Percentiles rank a stretch among this genome's conserved stretches.
These are phyloP conservation scores for Lepidotrigona ventralis DNA, from an alignment of 1,140 invertebrate genomes.

Conservation along the genomic window DNA sequence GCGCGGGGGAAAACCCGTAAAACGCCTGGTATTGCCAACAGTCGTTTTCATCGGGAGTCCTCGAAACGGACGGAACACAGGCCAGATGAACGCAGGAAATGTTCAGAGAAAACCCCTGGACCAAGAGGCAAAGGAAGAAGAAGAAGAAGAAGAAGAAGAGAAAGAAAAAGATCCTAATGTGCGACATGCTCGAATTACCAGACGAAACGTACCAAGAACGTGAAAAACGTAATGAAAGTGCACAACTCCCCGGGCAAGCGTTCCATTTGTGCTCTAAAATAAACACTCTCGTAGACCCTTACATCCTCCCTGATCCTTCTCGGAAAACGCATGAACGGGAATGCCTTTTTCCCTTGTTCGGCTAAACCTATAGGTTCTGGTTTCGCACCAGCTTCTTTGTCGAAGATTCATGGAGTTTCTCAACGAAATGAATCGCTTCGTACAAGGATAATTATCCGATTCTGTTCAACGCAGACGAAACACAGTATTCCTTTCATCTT, in stretches of 20 bases:
- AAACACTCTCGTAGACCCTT: conserved; percentile 48
- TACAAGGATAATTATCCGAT: neutral
- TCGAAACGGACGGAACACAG: conserved; percentile 30
- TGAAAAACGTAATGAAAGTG: conserved; percentile 42
- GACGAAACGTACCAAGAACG: neutral
- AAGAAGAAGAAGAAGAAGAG: conserved; percentile 18
- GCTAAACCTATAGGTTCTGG: conserved; percentile 14
- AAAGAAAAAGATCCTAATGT: conserved; percentile 22
- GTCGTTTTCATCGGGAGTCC: conserved; percentile 30
- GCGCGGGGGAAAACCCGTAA: conserved; percentile 46
- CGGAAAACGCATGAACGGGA: neutral
- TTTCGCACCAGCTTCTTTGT: conserved; percentile 10
- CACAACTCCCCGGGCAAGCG: conserved; percentile 5
- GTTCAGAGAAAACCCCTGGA: neutral
- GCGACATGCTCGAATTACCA: conserved; percentile 49
- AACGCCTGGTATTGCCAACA: conserved; percentile 52
- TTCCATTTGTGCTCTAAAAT: conserved; percentile 47
- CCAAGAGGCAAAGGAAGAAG: neutral
- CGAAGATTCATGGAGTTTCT: neutral
- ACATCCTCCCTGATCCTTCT: conserved; percentile 46
- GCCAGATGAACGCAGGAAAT: conserved; percentile 46
- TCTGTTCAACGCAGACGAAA: neutral
- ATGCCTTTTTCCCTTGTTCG: conserved; percentile 2
- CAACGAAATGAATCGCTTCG: neutral
- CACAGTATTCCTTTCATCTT: neutral